Base-by-base conservation (phyloP, 2,888 invertebrate species). In the Atethmia centrago region DNA sequence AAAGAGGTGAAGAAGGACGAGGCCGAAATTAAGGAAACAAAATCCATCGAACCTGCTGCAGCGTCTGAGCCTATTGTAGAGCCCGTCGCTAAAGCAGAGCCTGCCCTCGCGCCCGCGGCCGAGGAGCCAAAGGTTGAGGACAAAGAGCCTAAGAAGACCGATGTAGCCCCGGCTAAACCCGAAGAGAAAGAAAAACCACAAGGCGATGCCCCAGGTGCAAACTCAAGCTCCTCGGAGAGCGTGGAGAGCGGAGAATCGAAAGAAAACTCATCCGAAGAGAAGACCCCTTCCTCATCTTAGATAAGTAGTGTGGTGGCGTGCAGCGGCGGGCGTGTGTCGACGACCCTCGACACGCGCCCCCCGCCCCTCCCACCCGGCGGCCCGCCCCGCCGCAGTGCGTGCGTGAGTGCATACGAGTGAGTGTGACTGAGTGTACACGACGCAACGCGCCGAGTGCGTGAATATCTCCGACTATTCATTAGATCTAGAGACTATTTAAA, bases 401-500 rank as follows among this genome's bases (percentile, higher is more conserved):
- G 89, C 75, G 49, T 62, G 71, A 79, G 87, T 87, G 88, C 88
- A 84, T 88, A 67, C 84, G 80, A 80, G 86, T 78, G 77, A 77
- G 76, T 77, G 88, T 87, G 89, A 87, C 92, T 89, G 90, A 91
- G 85, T 88, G 90, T 86, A 87, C 87, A 85, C 84, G 89, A 82
- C 86, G 79, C 72, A 71, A 61, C 64, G 68, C 45, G 80, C 81
- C 82, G 83, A 86, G 83, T 85, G 86, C 89, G 91, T 90, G 91
- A 85, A 89, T 88, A 88, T 88, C 84, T 88, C 90, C 91, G 92
- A 91, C 92, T 93, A 92, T 93, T 91, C 92, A 92, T 89, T 95
- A 94, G 92, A 93, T 90, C 90, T 95, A 96, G 93, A 95, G 95
- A 96, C 95, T 95, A 95, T 95, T 95, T 94, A 95, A 95, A 93